Base-by-base conservation (phyloP, 2,797 vertebrate species). In the Poeciliopsis infans region DNA sequence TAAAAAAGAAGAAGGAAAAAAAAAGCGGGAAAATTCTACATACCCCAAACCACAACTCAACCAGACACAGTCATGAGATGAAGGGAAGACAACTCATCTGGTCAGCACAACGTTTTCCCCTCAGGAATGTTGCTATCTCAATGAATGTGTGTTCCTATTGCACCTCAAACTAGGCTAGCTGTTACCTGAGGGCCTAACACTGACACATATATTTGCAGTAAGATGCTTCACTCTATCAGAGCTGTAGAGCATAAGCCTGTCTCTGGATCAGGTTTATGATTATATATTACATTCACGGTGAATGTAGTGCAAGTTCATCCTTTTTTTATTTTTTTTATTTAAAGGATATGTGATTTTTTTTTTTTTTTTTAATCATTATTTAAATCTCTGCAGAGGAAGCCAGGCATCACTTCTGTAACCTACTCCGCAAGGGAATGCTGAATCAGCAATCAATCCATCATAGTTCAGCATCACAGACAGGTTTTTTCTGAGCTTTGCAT, bases 101-200 rank as follows among this genome's bases (percentile, higher is more conserved):
- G 94, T 93, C 92, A 94, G 92, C 93, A 92, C 84, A 90, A 93
- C 85, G 82, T 85, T 45, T 75, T 33, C 79, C 91, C 91, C 91
- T 83, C 70, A 86, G 89, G 93, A 75, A 72, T 45, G 88, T 85
- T 90, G 82, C 79, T 84, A 87, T 92, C 87, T 88, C 76, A 76
- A 41, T 76, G 75, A 80, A 81, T 68, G 66, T 86, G 81, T 83
- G 83, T 68, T 81, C 28, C 28, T 57, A 82, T 92, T 86, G 88
- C 87, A 92, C 89, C 89, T 92, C 84, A 91, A 93, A 93, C 87
- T 94, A 91, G 92, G 92, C 82, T 94, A 94, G 85, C 77, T 87
- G 70, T 82, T 82, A 91, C 93, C 91, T 2, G 74, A 78, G 91
- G 94, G 86, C 84, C 81, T 76, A 76, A 72, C 49, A 76, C 78